phyloP scores from a whole-genome alignment of 30 jellyfish, hydroid and myxozoan genomes.

The Clytia hemisphaerica region DNA sequence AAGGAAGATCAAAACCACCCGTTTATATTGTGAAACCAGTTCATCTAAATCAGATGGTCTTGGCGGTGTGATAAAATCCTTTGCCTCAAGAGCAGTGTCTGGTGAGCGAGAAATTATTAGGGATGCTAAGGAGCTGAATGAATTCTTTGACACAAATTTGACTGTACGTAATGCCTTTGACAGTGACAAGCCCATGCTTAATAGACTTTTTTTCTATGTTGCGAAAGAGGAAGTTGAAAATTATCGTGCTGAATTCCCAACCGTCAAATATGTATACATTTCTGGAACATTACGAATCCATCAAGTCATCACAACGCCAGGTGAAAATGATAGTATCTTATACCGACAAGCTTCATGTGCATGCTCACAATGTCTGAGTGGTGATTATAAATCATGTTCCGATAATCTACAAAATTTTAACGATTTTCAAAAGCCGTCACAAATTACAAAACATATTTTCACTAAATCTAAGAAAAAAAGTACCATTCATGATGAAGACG shows the following conservation, averaged over 20 bases:
- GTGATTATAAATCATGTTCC: too few relatives aligned
- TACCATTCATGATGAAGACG: too few relatives aligned
- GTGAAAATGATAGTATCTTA: too few relatives aligned
- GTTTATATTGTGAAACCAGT: neutral
- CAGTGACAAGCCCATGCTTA: conserved; percentile 5
- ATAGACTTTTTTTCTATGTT: neutral
- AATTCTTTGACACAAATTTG: neutral
- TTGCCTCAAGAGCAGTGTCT: neutral
- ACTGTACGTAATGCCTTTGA: conserved; percentile 1
- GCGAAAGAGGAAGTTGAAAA: neutral
- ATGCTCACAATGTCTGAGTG: too few relatives aligned
- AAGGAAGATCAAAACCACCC: neutral
- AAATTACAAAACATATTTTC: too few relatives aligned
- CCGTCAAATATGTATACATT: neutral
- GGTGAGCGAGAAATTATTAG: neutral
- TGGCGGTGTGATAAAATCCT: conserved; percentile 2
- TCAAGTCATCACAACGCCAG: neutral
- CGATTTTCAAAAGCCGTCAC: too few relatives aligned
- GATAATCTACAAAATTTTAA: too few relatives aligned
- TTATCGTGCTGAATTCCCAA: neutral
- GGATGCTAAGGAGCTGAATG: neutral
- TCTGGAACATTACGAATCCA: neutral
- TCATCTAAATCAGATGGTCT: conserved; percentile 4
- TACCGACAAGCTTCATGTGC: too few relatives aligned
- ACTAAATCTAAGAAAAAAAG: too few relatives aligned